Base-by-base conservation (phyloP, 1,140 invertebrate genomes). In the Danaus melanippus region DNA sequence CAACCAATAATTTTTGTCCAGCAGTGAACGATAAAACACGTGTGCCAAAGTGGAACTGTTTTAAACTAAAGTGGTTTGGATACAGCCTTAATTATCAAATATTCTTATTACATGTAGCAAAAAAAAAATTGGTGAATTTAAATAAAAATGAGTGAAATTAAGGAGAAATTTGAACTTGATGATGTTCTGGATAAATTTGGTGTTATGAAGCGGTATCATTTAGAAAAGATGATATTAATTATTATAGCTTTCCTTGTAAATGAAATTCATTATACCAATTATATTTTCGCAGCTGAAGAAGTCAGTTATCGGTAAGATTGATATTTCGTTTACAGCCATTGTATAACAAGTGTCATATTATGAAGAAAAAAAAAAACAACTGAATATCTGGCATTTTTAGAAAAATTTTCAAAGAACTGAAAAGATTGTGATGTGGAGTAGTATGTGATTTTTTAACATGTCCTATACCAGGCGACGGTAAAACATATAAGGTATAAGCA, bases 241-340 rank as follows among this genome's bases (percentile, higher is more conserved):
- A 63, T 69, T 11, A 39, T 84, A 3, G 79, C 71, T 0, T 76
- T 76, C 46, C 42, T 62, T 0, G 60, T 69, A 1, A 84, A 84
- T 51, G 21, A 64, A 0, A 32, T 72, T 10, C 78, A 70, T 58
- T 69, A 68, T 41, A 53, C 64, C 8, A 79, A 85, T 46, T 85
- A 64, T 47, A 56, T 85, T 6, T 85, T 85, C 52, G 70, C 66
- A 7, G 69, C 69, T 5, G 71, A 78, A 42, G 56, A 69, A 47
- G 68, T 74, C 1, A 12, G 50, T 9, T 79, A 79, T 62, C 76
- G 73, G 75, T 81, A 67, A 56, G 58, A 39, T 32, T 50, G 12
- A 43, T 32, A 12, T 12, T 45, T 42, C 10, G 43, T 44, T 44
- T 44, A 32, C 6, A 32, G 21, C 6, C 21, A 32, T 32, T 32